Evolutionary conservation across 2,888 invertebrate species (phyloP).

Genomic region (Spialia ferax): DNA sequence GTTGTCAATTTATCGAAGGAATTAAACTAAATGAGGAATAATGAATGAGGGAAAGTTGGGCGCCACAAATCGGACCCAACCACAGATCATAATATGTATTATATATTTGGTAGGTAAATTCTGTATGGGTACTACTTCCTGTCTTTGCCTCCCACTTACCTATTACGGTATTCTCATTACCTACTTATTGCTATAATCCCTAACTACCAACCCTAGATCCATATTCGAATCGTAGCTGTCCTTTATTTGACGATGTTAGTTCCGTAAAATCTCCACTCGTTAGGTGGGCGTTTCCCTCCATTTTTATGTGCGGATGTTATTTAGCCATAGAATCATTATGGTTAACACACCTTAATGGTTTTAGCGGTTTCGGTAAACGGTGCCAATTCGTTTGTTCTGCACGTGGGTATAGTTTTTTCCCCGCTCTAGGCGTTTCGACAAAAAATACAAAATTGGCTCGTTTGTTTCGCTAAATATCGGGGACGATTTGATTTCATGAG

Average conservation of each 20-base stretch:
- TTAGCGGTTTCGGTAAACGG: conserved; percentile 62
- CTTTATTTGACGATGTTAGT: conserved; percentile 49
- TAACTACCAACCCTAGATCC: background rate
- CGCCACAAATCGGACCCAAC: too few relatives aligned
- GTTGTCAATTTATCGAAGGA: too few relatives aligned
- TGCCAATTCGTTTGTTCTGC: conserved; percentile 57
- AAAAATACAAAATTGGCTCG: conserved; percentile 49
- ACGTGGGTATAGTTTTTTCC: conserved; percentile 44
- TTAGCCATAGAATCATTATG: too few relatives aligned
- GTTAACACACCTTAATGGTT: too few relatives aligned
- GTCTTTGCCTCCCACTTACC: too few relatives aligned
- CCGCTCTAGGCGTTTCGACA: conserved; percentile 49
- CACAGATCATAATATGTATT: too few relatives aligned
- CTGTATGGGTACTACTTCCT: too few relatives aligned
- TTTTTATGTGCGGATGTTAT: conserved; percentile 56
- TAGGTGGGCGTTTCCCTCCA: conserved; percentile 63
- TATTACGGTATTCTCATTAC: too few relatives aligned
- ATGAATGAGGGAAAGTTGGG: too few relatives aligned
- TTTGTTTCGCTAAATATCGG: conserved; percentile 53
- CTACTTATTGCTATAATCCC: too few relatives aligned
- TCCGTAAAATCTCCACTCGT: conserved; percentile 64
- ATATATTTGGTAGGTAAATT: too few relatives aligned
- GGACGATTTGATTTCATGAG: conserved; percentile 49
- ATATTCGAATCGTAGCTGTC: conserved; percentile 62
- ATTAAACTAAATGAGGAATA: too few relatives aligned